Evolutionary conservation across 2,888 invertebrate species (phyloP).

Genomic region (Agrochola lota): DNA sequence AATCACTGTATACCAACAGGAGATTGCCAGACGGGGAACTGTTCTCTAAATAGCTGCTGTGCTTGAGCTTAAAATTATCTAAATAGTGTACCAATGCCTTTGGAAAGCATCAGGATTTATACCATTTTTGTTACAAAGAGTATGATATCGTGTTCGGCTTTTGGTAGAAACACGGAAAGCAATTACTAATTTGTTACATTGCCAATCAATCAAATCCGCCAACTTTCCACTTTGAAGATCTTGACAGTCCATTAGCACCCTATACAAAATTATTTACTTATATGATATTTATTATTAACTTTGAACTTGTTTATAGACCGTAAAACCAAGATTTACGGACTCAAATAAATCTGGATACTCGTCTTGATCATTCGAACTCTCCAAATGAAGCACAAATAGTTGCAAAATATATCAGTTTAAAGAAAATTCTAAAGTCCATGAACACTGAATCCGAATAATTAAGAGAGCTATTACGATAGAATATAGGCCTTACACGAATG

Average conservation of each 20-base stretch:
- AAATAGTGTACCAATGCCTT: too few species aligned
- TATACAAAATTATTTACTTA: neutral
- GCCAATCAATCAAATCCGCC: neutral
- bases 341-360: neutral
- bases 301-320: neutral
- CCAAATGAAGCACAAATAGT: neutral
- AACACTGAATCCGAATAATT: conserved; percentile 33
- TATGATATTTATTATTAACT: neutral
- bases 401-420: neutral
- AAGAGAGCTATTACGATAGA: conserved; percentile 42
- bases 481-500: conserved; percentile 41
- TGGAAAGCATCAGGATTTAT: neutral
- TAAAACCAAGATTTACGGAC: neutral
- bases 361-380: neutral
- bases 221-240: neutral
- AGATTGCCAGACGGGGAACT: too few species aligned
- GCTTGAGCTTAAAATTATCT: too few species aligned
- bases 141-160: neutral
- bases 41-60: too few species aligned
- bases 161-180: neutral
- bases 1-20: too few species aligned
- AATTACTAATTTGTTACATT: neutral
- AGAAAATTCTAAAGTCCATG: conserved; percentile 3
- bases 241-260: neutral
- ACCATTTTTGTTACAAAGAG: neutral